A percentile compares a stretch with the other conserved stretches of the same genome.
phyloP scores from a whole-genome alignment of 1,140 invertebrate genomes.

The Gryllus bimaculatus region DNA sequence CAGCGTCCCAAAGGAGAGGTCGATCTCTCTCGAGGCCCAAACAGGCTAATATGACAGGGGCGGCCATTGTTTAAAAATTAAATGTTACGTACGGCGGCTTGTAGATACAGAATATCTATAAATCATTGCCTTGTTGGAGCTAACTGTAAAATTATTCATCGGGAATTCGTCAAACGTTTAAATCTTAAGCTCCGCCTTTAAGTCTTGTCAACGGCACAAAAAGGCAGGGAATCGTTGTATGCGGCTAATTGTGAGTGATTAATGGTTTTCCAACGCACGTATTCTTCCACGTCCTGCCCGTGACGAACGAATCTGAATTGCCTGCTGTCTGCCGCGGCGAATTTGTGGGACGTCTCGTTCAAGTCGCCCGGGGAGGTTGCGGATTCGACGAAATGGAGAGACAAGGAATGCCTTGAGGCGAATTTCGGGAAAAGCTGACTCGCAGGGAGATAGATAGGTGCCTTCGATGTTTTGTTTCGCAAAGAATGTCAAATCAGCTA shows the following conservation, averaged over 20 bases:
- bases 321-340: not conserved
- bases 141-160: not conserved
- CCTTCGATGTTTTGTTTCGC: too few species aligned
- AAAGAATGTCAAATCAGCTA: too few species aligned
- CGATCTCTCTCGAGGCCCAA: not conserved
- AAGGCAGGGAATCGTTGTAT: not conserved
- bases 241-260: not conserved
- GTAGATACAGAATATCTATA: not conserved
- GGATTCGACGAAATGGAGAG: too few species aligned
- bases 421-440: too few species aligned
- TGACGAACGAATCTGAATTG: not conserved
- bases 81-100: not conserved
- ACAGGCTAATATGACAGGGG: not conserved
- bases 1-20: not conserved
- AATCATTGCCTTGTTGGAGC: not conserved
- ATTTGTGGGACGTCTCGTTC: not conserved
- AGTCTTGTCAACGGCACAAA: not conserved
- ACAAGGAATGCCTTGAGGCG: too few species aligned
- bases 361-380: not conserved
- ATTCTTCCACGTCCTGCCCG: not conserved
- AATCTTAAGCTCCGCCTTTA: not conserved
- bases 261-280: not conserved
- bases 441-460: too few species aligned
- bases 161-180: not conserved
- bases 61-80: not conserved